phyloP scores from a whole-genome alignment of 2,797 vertebrate species.

The Furcifer pardalis region DNA sequence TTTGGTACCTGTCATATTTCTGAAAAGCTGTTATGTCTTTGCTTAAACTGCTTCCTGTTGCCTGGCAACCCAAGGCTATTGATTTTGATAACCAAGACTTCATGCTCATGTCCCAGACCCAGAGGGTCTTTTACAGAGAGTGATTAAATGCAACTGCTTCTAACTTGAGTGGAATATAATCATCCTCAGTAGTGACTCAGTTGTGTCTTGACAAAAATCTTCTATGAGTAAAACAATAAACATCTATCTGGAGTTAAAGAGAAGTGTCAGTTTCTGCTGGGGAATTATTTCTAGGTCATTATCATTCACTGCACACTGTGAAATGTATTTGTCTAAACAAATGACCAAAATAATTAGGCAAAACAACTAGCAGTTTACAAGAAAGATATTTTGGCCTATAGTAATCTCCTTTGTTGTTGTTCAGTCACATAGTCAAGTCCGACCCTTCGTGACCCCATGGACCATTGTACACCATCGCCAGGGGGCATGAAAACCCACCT shows the following conservation, averaged over 20 bases:
- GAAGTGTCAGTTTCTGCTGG: slow-evolving; percentile 35
- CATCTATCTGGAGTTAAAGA: slow-evolving; percentile 20
- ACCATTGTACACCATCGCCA: too few species aligned
- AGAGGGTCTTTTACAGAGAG: neutral
- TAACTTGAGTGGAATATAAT: neutral
- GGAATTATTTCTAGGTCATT: slow-evolving; percentile 58
- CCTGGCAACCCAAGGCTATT: fast-evolving
- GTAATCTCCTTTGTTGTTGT: neutral
- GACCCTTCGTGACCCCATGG: too few species aligned
- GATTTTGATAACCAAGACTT: fast-evolving
- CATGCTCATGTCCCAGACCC: neutral
- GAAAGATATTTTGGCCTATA: slow-evolving; percentile 4
- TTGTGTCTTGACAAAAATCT: neutral
- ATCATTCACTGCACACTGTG: slow-evolving; percentile 37
- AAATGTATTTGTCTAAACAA: slow-evolving; percentile 36
- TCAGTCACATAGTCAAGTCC: too few species aligned
- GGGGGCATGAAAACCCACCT: too few species aligned
- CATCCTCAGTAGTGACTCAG: slow-evolving; percentile 6
- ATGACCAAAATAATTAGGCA: slow-evolving; percentile 60
- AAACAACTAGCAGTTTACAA: slow-evolving; percentile 16
- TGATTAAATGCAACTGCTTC: neutral
- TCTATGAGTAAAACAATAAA: slow-evolving; percentile 26
- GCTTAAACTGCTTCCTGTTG: fast-evolving
- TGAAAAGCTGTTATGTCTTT: neutral
- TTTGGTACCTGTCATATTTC: neutral